Conservation (phyloP, 2,888 invertebrate species). For the Liposcelis brunnea region DNA sequence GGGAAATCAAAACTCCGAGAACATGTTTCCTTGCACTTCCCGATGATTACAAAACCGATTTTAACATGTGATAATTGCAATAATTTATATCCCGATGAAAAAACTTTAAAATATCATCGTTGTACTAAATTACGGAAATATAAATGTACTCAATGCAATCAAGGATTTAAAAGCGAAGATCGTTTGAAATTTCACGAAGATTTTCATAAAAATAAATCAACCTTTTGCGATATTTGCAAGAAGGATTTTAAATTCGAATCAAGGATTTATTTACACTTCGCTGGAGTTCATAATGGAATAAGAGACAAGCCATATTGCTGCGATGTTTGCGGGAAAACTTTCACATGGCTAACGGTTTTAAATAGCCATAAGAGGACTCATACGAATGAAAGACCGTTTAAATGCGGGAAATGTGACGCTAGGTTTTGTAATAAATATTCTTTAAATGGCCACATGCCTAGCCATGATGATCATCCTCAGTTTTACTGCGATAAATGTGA, state of each 20-base stretch:
- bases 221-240: slow-evolving; percentile 2
- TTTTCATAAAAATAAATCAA: slow-evolving; percentile 1
- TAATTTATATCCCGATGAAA: slow-evolving; percentile 1
- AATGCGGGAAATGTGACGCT: background rate
- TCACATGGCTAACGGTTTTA: slow-evolving; percentile 1
- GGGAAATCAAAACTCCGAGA: background rate
- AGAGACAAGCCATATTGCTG: background rate
- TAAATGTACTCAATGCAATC: slow-evolving; percentile 4
- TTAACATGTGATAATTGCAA: background rate
- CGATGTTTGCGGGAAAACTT: slow-evolving; percentile 3
- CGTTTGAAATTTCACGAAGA: slow-evolving; percentile 5
- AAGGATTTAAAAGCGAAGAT: slow-evolving; percentile 1
- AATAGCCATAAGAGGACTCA: background rate
- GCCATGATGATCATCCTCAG: background rate
- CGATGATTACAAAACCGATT: background rate
- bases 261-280: background rate
- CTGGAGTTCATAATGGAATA: background rate
- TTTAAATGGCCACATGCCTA: background rate
- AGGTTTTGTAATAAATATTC: slow-evolving; percentile 1
- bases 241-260: slow-evolving; percentile 9
- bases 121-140: background rate
- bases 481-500: slow-evolving; percentile 2
- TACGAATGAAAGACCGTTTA: slow-evolving; percentile 1
- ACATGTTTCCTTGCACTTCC: background rate
- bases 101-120: slow-evolving; percentile 3